Base-by-base conservation (phyloP, 2,888 invertebrate species). In the Epinotia ramella region DNA sequence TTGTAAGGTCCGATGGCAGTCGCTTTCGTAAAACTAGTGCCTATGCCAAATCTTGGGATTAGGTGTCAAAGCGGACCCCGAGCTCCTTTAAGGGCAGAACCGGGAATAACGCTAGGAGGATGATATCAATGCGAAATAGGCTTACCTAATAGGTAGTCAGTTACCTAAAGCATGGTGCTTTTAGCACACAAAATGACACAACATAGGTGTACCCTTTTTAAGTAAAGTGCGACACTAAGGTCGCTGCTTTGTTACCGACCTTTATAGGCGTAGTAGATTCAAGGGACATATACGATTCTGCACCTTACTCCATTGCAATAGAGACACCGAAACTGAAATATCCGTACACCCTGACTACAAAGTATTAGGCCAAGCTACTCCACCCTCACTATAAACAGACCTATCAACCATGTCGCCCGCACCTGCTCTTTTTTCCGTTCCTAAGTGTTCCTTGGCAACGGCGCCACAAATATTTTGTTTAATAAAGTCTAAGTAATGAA, bases 351-450 rank as follows among this genome's bases (percentile, higher is more conserved):
- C n/a, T 53, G n/a, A n/a, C 63, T 11, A 7, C 20, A 67, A 40
- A 28, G 24, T 13, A 57, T 13, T 46, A 44, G 68, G 59, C 44
- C 11, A 60, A 46, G 69, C 59, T n/a, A n/a, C 69, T 44, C 46
- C 69, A 46, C 59, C 60, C 69, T 24, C 46, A 46, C 69, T 33
- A 62, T 33, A 33, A 62, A 69, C 56, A 28, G 16, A 33, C 49
- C 53, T 49, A 28, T 49, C n/a, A 18, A 28, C 40, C 20, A 57
- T 67, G 40, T 57, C 33, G 49, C 18, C 40, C 59, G 59, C 74
- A 74, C 74, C 69, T 74, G 69, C 59, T 56, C 40, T 62, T 65
- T 66, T 66, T 66, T 60, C 20, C 5, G 24, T 28, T 57, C 46
- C 46, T 53, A 63, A 24, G 28, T 53, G 57, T 46, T 64, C 68